Percentiles rank a stretch among this genome's conserved stretches.
Conservation (phyloP, 1,140 invertebrate species). For the Hypothenemus hampei region DNA sequence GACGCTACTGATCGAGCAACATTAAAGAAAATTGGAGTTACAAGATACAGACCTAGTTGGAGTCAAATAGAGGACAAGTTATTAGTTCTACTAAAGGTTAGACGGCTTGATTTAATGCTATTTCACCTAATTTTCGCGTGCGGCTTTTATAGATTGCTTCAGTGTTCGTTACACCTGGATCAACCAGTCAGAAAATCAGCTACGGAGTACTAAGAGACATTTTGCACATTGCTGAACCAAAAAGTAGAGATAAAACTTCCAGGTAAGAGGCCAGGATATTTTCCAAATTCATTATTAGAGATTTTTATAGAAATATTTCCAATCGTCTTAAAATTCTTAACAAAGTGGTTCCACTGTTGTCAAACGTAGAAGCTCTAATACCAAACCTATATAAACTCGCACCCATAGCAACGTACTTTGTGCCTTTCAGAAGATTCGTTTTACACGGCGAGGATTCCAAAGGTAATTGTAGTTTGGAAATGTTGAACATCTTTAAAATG, state of each 20-base stretch:
- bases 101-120: background rate
- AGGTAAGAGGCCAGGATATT: slow-evolving; percentile 3
- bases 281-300: background rate
- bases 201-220: slow-evolving; percentile 58
- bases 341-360: slow-evolving; percentile 9
- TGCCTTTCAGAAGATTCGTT: slow-evolving; percentile 14
- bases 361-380: slow-evolving; percentile 22
- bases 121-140: background rate
- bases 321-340: slow-evolving; percentile 21
- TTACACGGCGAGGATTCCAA: background rate
- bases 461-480: background rate
- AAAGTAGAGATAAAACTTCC: slow-evolving; percentile 55
- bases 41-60: slow-evolving; percentile 55
- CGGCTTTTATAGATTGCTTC: slow-evolving; percentile 45
- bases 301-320: slow-evolving; percentile 21
- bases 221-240: slow-evolving; percentile 51
- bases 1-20: slow-evolving; percentile 6
- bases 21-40: background rate
- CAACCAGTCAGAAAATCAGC: slow-evolving; percentile 47
- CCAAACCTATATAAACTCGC: slow-evolving; percentile 26
- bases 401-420: slow-evolving; percentile 23
- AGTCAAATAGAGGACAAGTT: slow-evolving; percentile 57
- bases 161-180: slow-evolving; percentile 56
- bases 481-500: background rate
- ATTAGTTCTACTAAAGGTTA: slow-evolving; percentile 62